Evolutionary conservation across 1,140 invertebrate genomes (phyloP), one percentile per base, ranked within the genome.

Genomic region (Bombus pyrosoma): DNA sequence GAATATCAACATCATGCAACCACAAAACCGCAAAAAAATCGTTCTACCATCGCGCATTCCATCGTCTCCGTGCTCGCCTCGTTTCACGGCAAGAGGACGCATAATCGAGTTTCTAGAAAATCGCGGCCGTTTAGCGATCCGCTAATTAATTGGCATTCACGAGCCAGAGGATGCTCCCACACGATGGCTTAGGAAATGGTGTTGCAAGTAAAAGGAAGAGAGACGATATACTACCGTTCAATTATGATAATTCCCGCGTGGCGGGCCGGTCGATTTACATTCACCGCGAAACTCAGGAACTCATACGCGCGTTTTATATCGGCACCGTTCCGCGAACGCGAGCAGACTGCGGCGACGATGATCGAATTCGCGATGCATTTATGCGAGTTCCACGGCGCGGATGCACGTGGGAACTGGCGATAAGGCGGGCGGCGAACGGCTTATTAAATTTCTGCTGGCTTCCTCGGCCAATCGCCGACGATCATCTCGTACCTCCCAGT

Each of bases 361-460:
- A 90, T 87, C 82, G 77, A 81, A 90, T 89, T 71, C 83, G 69
- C 87, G 87, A 89, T 89, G 84, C 87, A 89, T 86, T 89, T 89
- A 89, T 83, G 87, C 88, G 76, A 80, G 68, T 47, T 37, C 32
- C 34, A 34, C 73, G 41, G n/a, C 32, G 82, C 59, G 87, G 81
- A 66, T 83, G 87, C 84, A 89, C 87, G 88, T 89, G 88, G 88
- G 88, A 89, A 89, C 75, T 37, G 79, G 64, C 83, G 88, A 89
- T 86, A 83, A 81, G 83, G 75, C 87, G 77, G 64, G 37, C 13
- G 75, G 64, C 74, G 73, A 59, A 57, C 71, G 59, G 68, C 78
- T 86, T 89, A 89, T 89, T 89, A 89, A 89, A 89, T 89, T 89
- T 84, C 79, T 81, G 34, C 78, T 59, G 78, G 62, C 82, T 89